Conservation (phyloP, 2,797 vertebrate species). For the Lates japonicus region DNA sequence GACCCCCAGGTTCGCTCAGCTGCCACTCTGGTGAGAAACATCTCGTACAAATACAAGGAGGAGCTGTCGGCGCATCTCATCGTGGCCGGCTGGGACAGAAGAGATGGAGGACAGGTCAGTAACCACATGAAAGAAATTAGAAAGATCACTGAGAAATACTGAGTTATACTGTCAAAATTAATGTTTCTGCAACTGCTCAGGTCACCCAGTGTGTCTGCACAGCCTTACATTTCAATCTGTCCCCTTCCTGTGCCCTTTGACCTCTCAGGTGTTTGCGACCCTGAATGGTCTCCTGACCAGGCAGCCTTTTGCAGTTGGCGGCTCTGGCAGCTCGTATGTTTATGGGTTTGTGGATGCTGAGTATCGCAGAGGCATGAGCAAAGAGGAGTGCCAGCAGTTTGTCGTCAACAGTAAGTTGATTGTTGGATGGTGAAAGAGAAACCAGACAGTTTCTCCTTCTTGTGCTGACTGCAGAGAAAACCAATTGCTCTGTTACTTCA, state of each 20-base stretch:
- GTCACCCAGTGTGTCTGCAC: not conserved
- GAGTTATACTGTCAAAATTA: not conserved
- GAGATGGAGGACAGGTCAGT: conserved; percentile 88
- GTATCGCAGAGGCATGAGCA: conserved; percentile 86
- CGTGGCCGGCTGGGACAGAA: conserved; percentile 91
- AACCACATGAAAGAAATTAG: too few species aligned
- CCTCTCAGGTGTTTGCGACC: conserved; percentile 89
- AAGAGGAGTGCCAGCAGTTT: conserved; percentile 85
- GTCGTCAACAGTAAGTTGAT: conserved; percentile 86
- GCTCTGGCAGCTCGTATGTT: conserved; percentile 91
- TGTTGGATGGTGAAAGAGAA: not conserved
- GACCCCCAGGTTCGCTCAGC: conserved; percentile 89
- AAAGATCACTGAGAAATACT: not conserved
- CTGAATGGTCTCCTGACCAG: conserved; percentile 87
- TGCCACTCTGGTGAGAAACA: conserved; percentile 89
- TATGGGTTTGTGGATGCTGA: conserved; percentile 91
- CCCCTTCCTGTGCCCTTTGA: conserved; percentile 2
- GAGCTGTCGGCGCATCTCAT: conserved; percentile 91
- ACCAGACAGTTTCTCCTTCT: not conserved
- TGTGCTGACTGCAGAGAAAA: not conserved
- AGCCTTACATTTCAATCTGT: not conserved
- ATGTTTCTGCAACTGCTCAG: not conserved
- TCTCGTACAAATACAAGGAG: conserved; percentile 92
- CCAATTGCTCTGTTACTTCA: not conserved
- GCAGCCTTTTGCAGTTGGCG: conserved; percentile 90